Percentiles rank a stretch among this genome's conserved stretches.
These are phyloP conservation scores for Eupithecia subfuscata DNA, from an alignment of 2,888 invertebrate genomes.

Conservation along the genomic window DNA sequence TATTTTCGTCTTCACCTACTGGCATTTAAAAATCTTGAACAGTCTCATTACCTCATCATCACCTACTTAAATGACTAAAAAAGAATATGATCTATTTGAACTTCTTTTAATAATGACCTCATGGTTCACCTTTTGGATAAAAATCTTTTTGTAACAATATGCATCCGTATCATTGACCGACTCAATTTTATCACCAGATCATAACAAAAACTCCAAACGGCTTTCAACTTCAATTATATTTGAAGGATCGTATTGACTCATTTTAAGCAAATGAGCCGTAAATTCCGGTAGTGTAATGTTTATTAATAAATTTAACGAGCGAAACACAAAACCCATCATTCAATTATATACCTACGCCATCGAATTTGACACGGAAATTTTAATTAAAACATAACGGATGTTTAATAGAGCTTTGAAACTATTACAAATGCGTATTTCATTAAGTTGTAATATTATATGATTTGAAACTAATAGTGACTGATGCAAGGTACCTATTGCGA, in stretches of 20 bases:
- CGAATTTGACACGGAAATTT: not conserved
- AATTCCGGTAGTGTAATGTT: conserved; percentile 8
- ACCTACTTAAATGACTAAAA: not conserved
- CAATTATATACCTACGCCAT: not conserved
- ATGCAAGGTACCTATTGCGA: not conserved
- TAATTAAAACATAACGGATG: not conserved
- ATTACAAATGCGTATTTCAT: not conserved
- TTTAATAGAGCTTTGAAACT: not conserved
- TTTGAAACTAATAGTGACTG: not conserved
- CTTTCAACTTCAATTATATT: conserved; percentile 14
- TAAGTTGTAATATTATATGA: not conserved
- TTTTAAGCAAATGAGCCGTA: conserved; percentile 20
- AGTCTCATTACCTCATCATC: not conserved
- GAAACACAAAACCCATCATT: not conserved
- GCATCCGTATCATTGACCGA: conserved; percentile 40
- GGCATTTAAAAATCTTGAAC: not conserved
- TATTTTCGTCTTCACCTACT: not conserved
- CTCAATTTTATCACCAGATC: conserved; percentile 23
- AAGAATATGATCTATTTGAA: not conserved
- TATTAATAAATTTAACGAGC: conserved; percentile 4
- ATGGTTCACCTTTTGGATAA: conserved; percentile 23
- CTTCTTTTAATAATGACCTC: not conserved
- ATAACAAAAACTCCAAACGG: conserved; percentile 28
- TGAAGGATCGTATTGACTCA: conserved; percentile 24
- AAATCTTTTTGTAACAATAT: conserved; percentile 3